Percentiles rank a stretch among this genome's conserved stretches.
phyloP scores from a whole-genome alignment of 1,140 invertebrate species.

The Dendroctonus ponderosae region DNA sequence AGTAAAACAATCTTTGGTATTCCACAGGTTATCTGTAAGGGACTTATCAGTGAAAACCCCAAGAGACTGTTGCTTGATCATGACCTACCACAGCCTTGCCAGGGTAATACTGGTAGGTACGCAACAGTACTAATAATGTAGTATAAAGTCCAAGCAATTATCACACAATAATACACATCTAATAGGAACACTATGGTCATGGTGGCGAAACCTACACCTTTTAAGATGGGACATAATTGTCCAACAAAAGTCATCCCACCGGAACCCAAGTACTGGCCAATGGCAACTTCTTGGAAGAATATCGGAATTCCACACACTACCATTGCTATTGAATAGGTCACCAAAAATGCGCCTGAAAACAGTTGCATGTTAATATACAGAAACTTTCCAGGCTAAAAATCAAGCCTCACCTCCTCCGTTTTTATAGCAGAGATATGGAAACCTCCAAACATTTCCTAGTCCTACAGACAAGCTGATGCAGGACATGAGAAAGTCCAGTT shows the following conservation, averaged over 20 bases:
- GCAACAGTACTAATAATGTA: constrained; percentile 60
- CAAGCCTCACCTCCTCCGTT: constrained; percentile 60
- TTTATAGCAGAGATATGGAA: constrained; percentile 81
- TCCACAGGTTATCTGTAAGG: constrained; percentile 60
- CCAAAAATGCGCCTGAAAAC: constrained; percentile 60
- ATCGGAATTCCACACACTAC: constrained; percentile 72
- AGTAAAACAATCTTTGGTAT: constrained; percentile 53
- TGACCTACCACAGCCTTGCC: constrained; percentile 59
- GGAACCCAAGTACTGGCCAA: constrained; percentile 63
- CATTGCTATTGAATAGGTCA: constrained; percentile 71
- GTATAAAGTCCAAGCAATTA: constrained; percentile 64
- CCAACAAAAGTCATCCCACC: constrained; percentile 64
- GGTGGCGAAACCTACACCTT: constrained; percentile 69
- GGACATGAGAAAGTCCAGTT: constrained; percentile 59
- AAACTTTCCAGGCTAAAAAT: neutral
- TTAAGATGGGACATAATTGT: constrained; percentile 61
- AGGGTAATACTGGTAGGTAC: constrained; percentile 54
- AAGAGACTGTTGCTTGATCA: neutral
- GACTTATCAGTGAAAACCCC: neutral
- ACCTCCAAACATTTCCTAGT: constrained; percentile 83
- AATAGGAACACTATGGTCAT: constrained; percentile 69
- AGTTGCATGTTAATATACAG: neutral
- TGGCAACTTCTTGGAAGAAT: constrained; percentile 74
- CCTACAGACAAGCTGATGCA: constrained; percentile 73
- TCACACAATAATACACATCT: constrained; percentile 65